phyloP scores from a whole-genome alignment of 2,797 vertebrate genomes.

The Manis javanica region DNA sequence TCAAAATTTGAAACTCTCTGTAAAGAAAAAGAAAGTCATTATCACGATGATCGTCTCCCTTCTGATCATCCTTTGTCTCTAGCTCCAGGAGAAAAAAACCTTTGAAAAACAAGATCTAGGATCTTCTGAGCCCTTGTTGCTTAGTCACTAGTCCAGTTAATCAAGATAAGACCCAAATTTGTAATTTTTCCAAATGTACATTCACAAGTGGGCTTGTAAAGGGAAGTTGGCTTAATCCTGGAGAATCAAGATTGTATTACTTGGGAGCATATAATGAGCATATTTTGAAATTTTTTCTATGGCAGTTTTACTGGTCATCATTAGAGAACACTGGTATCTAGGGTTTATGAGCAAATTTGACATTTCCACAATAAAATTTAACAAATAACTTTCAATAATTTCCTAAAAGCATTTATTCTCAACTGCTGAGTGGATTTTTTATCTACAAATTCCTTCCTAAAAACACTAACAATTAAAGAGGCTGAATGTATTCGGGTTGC shows the following conservation, averaged over 20 bases:
- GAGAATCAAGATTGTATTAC: conserved; percentile 30
- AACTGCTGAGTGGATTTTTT: conserved; percentile 5
- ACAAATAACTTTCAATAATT: conserved; percentile 65
- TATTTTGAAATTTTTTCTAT: neutral
- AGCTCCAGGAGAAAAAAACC: neutral
- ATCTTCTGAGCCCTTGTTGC: neutral
- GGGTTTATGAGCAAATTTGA: conserved; percentile 33
- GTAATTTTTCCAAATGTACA: neutral
- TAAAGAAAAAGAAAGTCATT: neutral
- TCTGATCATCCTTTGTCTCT: neutral
- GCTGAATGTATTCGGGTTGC: neutral
- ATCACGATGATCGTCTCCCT: neutral
- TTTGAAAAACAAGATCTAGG: conserved; percentile 13
- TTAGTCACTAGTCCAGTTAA: conserved; percentile 36
- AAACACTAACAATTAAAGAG: conserved; percentile 6
- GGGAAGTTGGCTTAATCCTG: neutral
- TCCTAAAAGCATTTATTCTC: conserved; percentile 45
- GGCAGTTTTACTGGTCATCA: neutral
- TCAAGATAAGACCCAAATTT: conserved; percentile 25
- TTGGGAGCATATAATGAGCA: neutral
- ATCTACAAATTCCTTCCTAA: conserved; percentile 29
- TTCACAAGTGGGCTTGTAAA: conserved; percentile 10
- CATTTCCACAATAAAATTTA: conserved; percentile 51
- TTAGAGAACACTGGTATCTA: conserved; percentile 19
- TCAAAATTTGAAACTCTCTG: conserved; percentile 40